Percentiles rank a stretch among this genome's conserved stretches.
Evolutionary conservation across 2,888 invertebrate species (phyloP).

Genomic region (Neuroscelio doddi): DNA sequence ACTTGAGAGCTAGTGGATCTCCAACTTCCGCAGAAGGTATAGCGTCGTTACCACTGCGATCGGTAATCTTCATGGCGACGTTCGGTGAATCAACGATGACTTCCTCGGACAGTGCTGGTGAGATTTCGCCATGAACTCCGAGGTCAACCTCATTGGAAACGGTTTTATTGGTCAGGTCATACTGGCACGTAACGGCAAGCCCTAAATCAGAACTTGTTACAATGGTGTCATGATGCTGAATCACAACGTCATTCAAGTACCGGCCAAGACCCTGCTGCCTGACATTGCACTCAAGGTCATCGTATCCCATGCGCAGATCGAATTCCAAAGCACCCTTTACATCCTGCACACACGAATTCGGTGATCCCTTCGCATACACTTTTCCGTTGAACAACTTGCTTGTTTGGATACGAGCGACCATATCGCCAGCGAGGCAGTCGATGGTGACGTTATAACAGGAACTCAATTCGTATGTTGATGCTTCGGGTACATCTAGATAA

Average conservation of each 20-base stretch:
- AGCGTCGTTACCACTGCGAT: conserved; percentile 86
- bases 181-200: conserved; percentile 93
- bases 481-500: conserved; percentile 91
- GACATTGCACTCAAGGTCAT: conserved; percentile 93
- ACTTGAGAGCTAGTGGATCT: conserved; percentile 91
- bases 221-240: conserved; percentile 96
- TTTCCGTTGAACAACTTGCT: conserved; percentile 95
- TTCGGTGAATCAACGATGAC: conserved; percentile 95
- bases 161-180: conserved; percentile 94
- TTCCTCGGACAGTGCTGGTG: conserved; percentile 89
- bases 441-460: conserved; percentile 96
- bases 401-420: conserved; percentile 93
- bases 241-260: conserved; percentile 93
- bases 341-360: conserved; percentile 92
- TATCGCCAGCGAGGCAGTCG: conserved; percentile 92
- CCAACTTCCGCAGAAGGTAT: conserved; percentile 93
- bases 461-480: conserved; percentile 91
- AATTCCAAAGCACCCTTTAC: conserved; percentile 91
- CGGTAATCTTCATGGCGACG: conserved; percentile 94
- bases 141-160: conserved; percentile 94
- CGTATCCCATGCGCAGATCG: conserved; percentile 92
- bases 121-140: conserved; percentile 90
- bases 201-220: conserved; percentile 96
- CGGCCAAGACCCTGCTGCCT: conserved; percentile 90
- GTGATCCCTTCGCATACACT: conserved; percentile 95